Conservation (phyloP, 2,797 vertebrate genomes). For the Adelosebastes latens region DNA sequence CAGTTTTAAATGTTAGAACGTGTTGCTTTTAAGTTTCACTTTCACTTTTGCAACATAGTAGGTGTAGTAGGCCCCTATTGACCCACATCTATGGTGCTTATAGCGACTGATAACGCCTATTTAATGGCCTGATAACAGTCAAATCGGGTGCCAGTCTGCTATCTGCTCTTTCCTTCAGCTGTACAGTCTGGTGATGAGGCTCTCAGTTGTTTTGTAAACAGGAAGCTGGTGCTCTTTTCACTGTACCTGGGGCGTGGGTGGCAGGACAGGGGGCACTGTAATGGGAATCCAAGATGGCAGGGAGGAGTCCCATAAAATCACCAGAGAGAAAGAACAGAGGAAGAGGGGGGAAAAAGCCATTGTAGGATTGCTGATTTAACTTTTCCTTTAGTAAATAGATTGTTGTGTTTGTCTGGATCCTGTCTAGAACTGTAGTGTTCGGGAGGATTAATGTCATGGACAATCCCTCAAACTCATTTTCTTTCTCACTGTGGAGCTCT, state of each 20-base stretch:
- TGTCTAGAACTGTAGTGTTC: constrained; percentile 66
- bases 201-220: constrained; percentile 80
- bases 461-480: constrained; percentile 83
- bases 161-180: constrained; percentile 30
- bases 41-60: too few relatives aligned
- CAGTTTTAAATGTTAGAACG: too few relatives aligned
- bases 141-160: not conserved
- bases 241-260: constrained; percentile 80
- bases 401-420: constrained; percentile 72
- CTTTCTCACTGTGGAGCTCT: constrained; percentile 75
- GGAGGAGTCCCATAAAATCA: constrained; percentile 78
- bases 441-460: constrained; percentile 79
- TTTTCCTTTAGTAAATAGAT: constrained; percentile 71
- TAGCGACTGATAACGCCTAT: too few relatives aligned
- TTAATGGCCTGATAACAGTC: too few relatives aligned
- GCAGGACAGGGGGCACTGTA: constrained; percentile 74
- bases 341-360: constrained; percentile 60
- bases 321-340: constrained; percentile 57
- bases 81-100: too few relatives aligned
- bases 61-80: too few relatives aligned
- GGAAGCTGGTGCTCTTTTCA: constrained; percentile 74
- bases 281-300: constrained; percentile 82
- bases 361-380: constrained; percentile 71
- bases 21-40: too few relatives aligned
- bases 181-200: constrained; percentile 40